phyloP scores from a whole-genome alignment of 2,888 invertebrate genomes.

The Napeogenes inachia region DNA sequence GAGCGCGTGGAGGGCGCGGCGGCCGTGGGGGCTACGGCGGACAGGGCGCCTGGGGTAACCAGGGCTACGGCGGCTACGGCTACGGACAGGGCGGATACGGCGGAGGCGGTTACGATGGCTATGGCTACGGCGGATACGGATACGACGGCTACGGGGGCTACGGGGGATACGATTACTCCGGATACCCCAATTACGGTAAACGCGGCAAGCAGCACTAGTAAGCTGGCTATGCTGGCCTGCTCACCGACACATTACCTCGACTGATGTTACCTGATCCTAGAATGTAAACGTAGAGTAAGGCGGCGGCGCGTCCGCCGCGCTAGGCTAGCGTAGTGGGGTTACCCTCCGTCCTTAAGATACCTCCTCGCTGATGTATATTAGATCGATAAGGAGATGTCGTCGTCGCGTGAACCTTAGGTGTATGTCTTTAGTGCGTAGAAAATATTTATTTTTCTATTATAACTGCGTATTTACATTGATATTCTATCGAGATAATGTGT shows the following conservation, averaged over 20 bases:
- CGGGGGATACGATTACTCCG: conserved; percentile 88
- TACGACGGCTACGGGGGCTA: conserved; percentile 87
- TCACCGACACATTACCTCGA: conserved; percentile 77
- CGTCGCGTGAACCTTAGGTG: conserved; percentile 74
- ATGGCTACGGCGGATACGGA: conserved; percentile 84
- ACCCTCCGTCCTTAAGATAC: conserved; percentile 72
- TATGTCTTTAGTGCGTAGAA: conserved; percentile 75
- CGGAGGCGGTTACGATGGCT: conserved; percentile 85
- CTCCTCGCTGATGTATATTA: conserved; percentile 64
- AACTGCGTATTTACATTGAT: conserved; percentile 65
- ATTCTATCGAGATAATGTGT: conserved; percentile 77
- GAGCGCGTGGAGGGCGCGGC: conserved; percentile 83
- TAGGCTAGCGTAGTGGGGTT: conserved; percentile 63
- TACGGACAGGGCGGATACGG: conserved; percentile 85
- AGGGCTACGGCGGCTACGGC: conserved; percentile 81
- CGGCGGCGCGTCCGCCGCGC: conserved; percentile 34
- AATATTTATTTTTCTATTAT: conserved; percentile 77
- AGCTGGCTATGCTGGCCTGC: conserved; percentile 61
- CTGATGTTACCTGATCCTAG: conserved; percentile 77
- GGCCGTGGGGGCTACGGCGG: conserved; percentile 82
- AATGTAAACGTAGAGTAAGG: conserved; percentile 70
- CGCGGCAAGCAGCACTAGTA: conserved; percentile 75
- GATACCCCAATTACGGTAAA: conserved; percentile 90
- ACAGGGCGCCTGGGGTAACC: conserved; percentile 81
- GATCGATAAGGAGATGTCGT: conserved; percentile 59